Evolutionary conservation across 2,113 vertebrate genomes (phyloP).

Genomic region (Zootoca vivipara): DNA sequence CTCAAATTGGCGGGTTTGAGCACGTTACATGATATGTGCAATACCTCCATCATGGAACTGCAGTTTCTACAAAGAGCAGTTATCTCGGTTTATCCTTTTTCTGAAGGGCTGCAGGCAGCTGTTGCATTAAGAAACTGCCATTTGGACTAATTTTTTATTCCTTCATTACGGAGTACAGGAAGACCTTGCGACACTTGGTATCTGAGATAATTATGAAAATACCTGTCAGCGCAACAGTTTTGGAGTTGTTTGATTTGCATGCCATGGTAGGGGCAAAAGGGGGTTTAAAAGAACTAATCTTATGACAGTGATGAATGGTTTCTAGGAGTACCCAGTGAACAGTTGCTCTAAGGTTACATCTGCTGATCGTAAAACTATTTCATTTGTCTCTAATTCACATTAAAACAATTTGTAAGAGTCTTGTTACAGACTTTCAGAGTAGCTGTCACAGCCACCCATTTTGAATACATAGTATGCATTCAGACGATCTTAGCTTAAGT

Average conservation of each 20-base stretch:
- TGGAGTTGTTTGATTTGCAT: constrained; percentile 18
- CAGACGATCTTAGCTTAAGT: too few relatives aligned
- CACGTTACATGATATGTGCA: neutral
- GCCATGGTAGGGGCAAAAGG: neutral
- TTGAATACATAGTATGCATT: too few relatives aligned
- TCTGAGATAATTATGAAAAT: neutral
- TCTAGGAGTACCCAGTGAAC: neutral
- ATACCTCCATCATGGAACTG: neutral
- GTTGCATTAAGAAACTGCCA: neutral
- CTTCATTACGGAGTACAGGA: neutral
- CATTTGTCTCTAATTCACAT: constrained; percentile 25
- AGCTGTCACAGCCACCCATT: constrained; percentile 14
- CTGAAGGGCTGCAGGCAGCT: constrained; percentile 4
- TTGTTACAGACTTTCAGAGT: constrained; percentile 35
- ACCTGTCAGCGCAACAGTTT: neutral
- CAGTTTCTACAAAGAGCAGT: neutral
- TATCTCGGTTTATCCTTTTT: neutral
- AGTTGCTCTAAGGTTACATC: constrained; percentile 12
- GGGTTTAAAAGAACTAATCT: constrained; percentile 7
- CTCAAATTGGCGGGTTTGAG: neutral
- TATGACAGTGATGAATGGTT: constrained; percentile 25
- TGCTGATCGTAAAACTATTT: constrained; percentile 6
- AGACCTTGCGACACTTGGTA: neutral
- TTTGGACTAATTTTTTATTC: neutral
- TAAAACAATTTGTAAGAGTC: constrained; percentile 39